Base-by-base conservation (phyloP, 2,797 vertebrate species). In the Pseudotriccus pelzelni region DNA sequence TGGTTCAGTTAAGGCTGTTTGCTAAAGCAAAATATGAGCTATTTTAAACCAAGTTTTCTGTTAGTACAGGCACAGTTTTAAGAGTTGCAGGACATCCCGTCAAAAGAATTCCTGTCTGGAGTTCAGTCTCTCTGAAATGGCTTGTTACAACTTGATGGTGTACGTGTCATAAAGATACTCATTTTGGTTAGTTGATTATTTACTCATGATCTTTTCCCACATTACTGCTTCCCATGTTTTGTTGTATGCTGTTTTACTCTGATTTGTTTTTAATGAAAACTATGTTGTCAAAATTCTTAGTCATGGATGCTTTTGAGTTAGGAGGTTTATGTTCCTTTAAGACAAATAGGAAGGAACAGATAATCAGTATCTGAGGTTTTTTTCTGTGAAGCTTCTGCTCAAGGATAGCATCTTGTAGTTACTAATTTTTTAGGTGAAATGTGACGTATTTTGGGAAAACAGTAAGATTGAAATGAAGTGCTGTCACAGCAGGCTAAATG, bases 91-190 rank as follows among this genome's bases (percentile, higher is more conserved):
- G 77, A 89, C 84, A 85, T 93, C 90, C 87, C 87, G 85, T 80
- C 68, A 62, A 70, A 91, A 46, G 46, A 89, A 59, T 87, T 83
- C 46, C 53, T 21, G 4, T 37, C 49, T 1, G 6, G 84, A 87
- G 53, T 75, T 87, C 68, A 62, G 81, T 83, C 58, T 85, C 90
- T 87, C 87, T 96, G 92, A 95, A 96, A 92, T 96, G 93, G 82
- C 76, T 68, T 91, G 72, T 88, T 76, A 52, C 62, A 84, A n/a
- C 76, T 47, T 81, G 50, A 58, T 3, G 18, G 53, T 89, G 13
- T 47, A 50, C 23, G 25, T 74, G 53, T 80, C 64, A 56, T 76
- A 72, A 94, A 94, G 91, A 94, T 94, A 96, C 94, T 96, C 84
- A 85, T 95, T 96, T 92, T 95, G n/a, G 20, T 89, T 83, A 53